Evolutionary conservation across 2,113 vertebrate species (phyloP), one percentile per base, ranked within the genome.

Genomic region (Nothobranchius kuhntae): DNA sequence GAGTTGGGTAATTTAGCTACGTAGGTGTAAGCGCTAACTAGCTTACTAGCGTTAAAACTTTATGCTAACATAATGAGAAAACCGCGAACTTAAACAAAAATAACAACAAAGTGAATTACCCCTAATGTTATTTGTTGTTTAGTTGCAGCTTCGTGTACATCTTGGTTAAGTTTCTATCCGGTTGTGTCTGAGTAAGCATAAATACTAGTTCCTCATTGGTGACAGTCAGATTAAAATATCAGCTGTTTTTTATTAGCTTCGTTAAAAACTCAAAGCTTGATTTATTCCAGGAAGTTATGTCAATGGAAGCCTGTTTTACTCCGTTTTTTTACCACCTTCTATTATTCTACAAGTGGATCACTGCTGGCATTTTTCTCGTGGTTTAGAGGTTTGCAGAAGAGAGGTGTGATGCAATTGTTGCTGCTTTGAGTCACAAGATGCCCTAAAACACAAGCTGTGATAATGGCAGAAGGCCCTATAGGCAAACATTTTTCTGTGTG

Each of bases 141-240:
- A 30, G 30, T 30, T 30, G 4, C 30, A 30, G 30, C 30, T 30
- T 30, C 30, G 2, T 30, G 30, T 30, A 42, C 4, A 42, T 42
- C 8, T 42, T 3, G 7, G 40, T 42, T 42, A 42, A 11, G 8
- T 42, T 42, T 42, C 10, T 42, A 42, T 9, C 40, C 2, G 40
- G 3, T 42, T 9, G 40, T 42, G 40, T 40, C 9, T 8, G 38
- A 40, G 38, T 40, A 40, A 66, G 73, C 63, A 76, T 74, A 77
- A 80, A 74, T 2, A 53, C 14, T 65, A 57, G 72, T 89, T 88
- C 86, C 84, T 81, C 71, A 79, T 84, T 59, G 47, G 0, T 15
- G 42, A 50, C 73, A 45, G 52, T 30, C 30, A 35, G 21, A 6
- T 8, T 72, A 77, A 73, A 53, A 65, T 17, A 15, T 82, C 84